Percentiles rank a stretch among this genome's conserved stretches.
These are phyloP conservation scores for Oostethus manadensis DNA, from an alignment of 2,113 vertebrate genomes.

Conservation along the genomic window DNA sequence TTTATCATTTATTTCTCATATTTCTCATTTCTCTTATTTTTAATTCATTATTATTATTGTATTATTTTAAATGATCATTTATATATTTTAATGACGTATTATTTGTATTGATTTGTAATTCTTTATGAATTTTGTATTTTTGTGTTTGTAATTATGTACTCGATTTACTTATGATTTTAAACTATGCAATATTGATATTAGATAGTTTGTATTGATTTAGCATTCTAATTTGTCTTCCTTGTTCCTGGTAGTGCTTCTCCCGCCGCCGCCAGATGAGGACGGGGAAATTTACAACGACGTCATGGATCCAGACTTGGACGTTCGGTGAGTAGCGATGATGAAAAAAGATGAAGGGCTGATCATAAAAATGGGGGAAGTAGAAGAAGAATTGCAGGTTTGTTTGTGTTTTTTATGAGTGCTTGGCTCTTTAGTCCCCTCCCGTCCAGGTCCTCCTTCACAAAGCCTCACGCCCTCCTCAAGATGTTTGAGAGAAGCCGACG, in stretches of 20 bases:
- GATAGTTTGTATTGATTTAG: too few relatives aligned
- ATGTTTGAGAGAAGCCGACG: conserved; percentile 84
- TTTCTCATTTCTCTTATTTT: too few relatives aligned
- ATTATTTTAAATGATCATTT: too few relatives aligned
- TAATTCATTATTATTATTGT: not conserved
- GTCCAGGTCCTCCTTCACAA: conserved; percentile 65
- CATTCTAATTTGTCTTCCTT: too few relatives aligned
- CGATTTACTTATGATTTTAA: too few relatives aligned
- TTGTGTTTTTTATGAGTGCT: conserved; percentile 33
- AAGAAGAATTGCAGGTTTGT: conserved; percentile 10
- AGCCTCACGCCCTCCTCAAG: conserved; percentile 80
- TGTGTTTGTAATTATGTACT: too few relatives aligned
- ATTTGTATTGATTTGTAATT: too few relatives aligned
- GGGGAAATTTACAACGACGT: conserved; percentile 87
- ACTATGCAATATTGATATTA: too few relatives aligned
- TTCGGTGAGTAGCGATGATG: conserved; percentile 67
- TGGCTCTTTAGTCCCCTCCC: conserved; percentile 68
- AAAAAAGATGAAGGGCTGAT: not conserved
- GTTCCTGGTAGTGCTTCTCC: conserved; percentile 56
- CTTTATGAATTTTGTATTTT: too few relatives aligned
- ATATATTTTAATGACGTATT: too few relatives aligned
- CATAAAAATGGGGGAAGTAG: not conserved
- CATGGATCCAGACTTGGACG: conserved; percentile 67
- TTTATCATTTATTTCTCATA: too few relatives aligned
- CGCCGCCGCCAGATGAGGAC: conserved; percentile 65